phyloP scores from a whole-genome alignment of 2,797 vertebrate species.

The Champsocephalus esox region DNA sequence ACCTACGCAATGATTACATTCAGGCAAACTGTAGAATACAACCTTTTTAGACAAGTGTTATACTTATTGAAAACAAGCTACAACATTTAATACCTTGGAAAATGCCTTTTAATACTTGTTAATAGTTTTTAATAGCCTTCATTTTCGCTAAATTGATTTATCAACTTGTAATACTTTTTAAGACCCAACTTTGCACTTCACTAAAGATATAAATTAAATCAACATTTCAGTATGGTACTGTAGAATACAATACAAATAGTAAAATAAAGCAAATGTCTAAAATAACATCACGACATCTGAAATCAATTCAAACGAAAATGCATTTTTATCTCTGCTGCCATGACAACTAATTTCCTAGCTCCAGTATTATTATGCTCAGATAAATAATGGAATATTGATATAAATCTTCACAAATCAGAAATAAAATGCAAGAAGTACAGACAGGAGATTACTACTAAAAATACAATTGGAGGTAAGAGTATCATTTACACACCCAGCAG shows the following conservation, averaged over 20 bases:
- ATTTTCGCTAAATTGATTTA: no score
- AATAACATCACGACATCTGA: slow-evolving; percentile 13
- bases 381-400: slow-evolving; percentile 39
- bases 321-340: slow-evolving; percentile 37
- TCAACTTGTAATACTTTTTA: no score
- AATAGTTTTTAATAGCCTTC: no score
- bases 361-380: neutral
- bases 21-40: no score
- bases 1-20: no score
- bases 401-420: slow-evolving; percentile 35
- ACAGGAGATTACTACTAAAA: slow-evolving; percentile 35
- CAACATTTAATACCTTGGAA: no score
- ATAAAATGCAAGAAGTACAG: slow-evolving; percentile 27
- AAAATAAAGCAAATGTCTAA: neutral
- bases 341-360: slow-evolving; percentile 29
- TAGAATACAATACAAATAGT: slow-evolving; percentile 8
- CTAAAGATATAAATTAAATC: slow-evolving; percentile 2
- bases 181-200: neutral
- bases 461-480: slow-evolving; percentile 9
- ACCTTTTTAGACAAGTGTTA: no score
- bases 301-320: slow-evolving; percentile 5
- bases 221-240: neutral
- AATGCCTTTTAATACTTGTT: no score
- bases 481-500: slow-evolving; percentile 23
- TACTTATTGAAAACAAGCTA: no score